Base-by-base conservation (phyloP, 2,888 invertebrate genomes). In the Lomographa bimaculata region DNA sequence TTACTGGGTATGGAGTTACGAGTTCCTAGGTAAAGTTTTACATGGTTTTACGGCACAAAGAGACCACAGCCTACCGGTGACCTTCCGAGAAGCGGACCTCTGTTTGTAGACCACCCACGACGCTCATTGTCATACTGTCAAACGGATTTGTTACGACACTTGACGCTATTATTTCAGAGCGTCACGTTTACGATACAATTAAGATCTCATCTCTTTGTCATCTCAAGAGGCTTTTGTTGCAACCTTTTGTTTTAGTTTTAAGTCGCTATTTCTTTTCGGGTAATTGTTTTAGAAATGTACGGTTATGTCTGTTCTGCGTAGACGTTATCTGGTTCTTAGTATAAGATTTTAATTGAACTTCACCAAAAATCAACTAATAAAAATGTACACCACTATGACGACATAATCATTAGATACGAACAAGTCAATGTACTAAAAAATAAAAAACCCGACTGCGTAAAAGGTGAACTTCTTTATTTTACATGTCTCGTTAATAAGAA, bases 21-120 rank as follows among this genome's bases (percentile, higher is more conserved):
- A 76, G 73, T 65, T 69, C 63, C 74, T 79, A 79, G 77, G 59
- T 67, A 64, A 64, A 71, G 68, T 63, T 64, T 67, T 64, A 61
- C 55, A 64, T 64, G 70, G 68, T 63, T 64, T 67, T 64, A 61
- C 55, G 54, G 60, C 64, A 66, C 62, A 66, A 65, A 71, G 66
- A 64, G 9, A 14, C 7, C 27, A 33, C 21, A 27, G 26, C 30
- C 21, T 32, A 33, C 63, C 63, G 54, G 60, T 78, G 78, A 80
- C 83, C 85, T 87, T 87, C 87, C 71, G 49, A 81, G 86, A 86
- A 87, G 60, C 70, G 64, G 71, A 64, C 56, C 64, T 63, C 61
- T 67, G 74, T 72, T 59, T 56, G 57, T 57, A 45, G 87, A 78
- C 87, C 87, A 85, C 87, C 85, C 82, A 71, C 76, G 68, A 54